Evolutionary conservation across 1,140 invertebrate genomes (phyloP).

Genomic region (Portunus trituberculatus): DNA sequence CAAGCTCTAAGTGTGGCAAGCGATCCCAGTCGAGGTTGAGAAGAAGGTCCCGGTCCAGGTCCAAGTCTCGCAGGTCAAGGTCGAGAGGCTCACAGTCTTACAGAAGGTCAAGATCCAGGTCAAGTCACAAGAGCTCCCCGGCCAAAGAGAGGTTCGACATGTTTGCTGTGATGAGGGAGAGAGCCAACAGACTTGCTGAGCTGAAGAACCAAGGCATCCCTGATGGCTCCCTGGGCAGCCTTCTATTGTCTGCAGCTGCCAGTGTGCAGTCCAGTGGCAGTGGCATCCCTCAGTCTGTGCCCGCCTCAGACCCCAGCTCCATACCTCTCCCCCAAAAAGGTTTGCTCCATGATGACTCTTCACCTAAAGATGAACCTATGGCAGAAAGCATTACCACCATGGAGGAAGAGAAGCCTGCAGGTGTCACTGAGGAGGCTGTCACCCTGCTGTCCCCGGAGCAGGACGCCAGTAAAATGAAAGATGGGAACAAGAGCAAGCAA

Average conservation of each 20-base stretch:
- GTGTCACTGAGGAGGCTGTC: neutral
- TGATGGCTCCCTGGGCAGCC: neutral
- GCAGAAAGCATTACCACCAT: neutral
- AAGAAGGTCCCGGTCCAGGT: neutral
- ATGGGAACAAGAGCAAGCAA: conserved; percentile 11
- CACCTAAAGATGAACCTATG: neutral
- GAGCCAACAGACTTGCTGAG: neutral
- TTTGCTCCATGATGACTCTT: neutral
- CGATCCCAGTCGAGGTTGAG: neutral
- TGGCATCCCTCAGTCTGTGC: neutral
- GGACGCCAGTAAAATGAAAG: conserved; percentile 34
- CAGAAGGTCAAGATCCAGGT: neutral
- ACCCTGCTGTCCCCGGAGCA: neutral
- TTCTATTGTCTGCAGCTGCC: neutral
- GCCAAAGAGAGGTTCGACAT: conserved; percentile 51
- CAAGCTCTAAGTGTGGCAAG: neutral
- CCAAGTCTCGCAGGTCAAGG: conserved; percentile 13
- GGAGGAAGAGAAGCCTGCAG: neutral
- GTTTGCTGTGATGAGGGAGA: conserved; percentile 23
- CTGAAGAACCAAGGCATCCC: conserved; percentile 27
- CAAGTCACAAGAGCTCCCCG: neutral
- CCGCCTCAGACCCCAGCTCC: conserved; percentile 64
- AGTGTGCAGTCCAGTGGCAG: too few relatives aligned
- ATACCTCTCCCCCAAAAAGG: conserved; percentile 62
- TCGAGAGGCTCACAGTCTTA: neutral